Evolutionary conservation across 2,797 vertebrate species (phyloP), one percentile per base, ranked within the genome.

Genomic region (Protonibea diacanthus): DNA sequence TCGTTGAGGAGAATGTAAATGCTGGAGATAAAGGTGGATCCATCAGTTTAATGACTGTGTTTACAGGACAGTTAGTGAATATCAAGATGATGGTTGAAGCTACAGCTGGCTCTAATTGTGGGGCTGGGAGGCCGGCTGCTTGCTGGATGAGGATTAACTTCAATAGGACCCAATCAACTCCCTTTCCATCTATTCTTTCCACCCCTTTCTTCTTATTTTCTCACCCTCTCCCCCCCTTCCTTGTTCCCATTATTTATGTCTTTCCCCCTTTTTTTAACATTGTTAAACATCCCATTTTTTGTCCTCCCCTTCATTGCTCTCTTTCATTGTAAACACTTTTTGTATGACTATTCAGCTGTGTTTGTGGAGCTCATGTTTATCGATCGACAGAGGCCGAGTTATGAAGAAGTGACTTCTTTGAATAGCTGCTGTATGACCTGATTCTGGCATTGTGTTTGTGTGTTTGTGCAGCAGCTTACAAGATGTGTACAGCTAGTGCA

Each of bases 51-150:
- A 90, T 91, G 78, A 83, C 58, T 77, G 79, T 88, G 82, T 89
- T 90, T 89, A 86, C 77, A 74, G 76, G 58, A 79, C 86, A 77
- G 83, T 90, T 82, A 82, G 57, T 82, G 88, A 90, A 93, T 89
- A 91, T 91, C 82, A 82, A 84, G 78, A 85, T 82, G 81, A 90
- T 76, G 61, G 86, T 52, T 74, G 60, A 42, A 75, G 80, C 84
- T 81, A 76, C 87, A 90, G 88, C 86, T 92, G 86, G 65, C 72
- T 80, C 77, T 92, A 90, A 90, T 90, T 90, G 83, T 79, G 49
- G 70, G 67, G 66, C 71, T 77, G 62, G 23, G 57, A 78, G 63
- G 78, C 42, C 11, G 23, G 59, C 64, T 56, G 71, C 65, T 73
- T 68, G 67, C 69, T 78, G 29, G 62, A 79, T 49, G 63, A 64